phyloP scores from a whole-genome alignment of 1,140 invertebrate species.

The Lepidurus couesii region DNA sequence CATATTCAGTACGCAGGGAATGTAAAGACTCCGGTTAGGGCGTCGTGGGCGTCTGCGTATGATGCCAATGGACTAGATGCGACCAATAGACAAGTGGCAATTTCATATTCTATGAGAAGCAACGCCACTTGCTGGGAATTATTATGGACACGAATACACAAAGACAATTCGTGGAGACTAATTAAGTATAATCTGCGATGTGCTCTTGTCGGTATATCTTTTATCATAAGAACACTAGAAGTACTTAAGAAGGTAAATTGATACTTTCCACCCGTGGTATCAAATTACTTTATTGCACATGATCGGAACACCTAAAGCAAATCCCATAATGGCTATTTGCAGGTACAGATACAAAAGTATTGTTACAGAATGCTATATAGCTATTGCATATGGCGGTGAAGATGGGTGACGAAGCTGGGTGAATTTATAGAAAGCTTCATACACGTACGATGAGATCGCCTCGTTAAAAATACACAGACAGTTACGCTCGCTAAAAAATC shows the following conservation, averaged over 20 bases:
- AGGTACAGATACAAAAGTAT: background rate
- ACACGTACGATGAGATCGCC: background rate
- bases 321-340: background rate
- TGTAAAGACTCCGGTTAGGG: background rate
- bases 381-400: background rate
- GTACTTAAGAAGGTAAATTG: too few species aligned
- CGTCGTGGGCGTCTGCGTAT: background rate
- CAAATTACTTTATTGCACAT: too few species aligned
- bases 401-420: background rate
- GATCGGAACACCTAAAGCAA: background rate
- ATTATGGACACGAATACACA: too few species aligned
- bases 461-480: background rate
- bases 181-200: too few species aligned
- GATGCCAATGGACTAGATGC: too few species aligned
- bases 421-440: background rate
- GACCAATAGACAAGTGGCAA: too few species aligned
- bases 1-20: background rate
- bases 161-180: too few species aligned
- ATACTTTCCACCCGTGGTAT: too few species aligned
- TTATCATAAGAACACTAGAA: too few species aligned
- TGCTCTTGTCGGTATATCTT: too few species aligned
- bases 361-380: background rate
- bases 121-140: too few species aligned
- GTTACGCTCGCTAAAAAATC: background rate
- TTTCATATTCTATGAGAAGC: too few species aligned